A percentile compares a stretch with the other conserved stretches of the same genome.
Evolutionary conservation across 2,888 invertebrate species (phyloP).

Genomic region (Ennomos erosarius): DNA sequence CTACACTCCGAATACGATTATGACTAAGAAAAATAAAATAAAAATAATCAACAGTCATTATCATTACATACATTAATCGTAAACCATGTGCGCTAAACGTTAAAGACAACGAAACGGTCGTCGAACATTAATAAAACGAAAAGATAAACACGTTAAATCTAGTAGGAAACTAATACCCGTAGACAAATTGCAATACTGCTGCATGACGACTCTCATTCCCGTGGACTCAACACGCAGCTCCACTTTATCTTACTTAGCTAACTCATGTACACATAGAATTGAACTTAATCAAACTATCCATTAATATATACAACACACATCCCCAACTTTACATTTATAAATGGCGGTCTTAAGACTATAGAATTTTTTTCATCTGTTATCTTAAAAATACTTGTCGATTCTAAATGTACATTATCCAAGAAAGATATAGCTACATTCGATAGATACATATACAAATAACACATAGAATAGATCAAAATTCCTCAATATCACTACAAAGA

Average conservation of each 20-base stretch:
- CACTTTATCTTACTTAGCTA: conserved; percentile 15
- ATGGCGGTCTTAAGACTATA: conserved; percentile 33
- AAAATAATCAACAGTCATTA: conserved; percentile 82
- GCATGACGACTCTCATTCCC: conserved; percentile 43
- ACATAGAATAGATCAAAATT: conserved; percentile 44
- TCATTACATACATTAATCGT: conserved; percentile 65
- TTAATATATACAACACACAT: conserved; percentile 41
- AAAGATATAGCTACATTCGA: conserved; percentile 53
- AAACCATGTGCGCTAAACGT: conserved; percentile 74
- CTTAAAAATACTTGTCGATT: conserved; percentile 39
- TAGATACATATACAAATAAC: conserved; percentile 48
- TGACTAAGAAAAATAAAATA: conserved; percentile 72
- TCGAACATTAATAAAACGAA: conserved; percentile 65
- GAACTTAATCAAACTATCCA: conserved; percentile 29
- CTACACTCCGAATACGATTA: conserved; percentile 67
- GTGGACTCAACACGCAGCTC: conserved; percentile 19
- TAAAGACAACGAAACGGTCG: conserved; percentile 58
- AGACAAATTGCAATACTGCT: conserved; percentile 78
- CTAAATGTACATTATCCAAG: conserved; percentile 34
- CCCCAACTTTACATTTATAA: conserved; percentile 30
- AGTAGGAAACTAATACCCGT: conserved; percentile 86
- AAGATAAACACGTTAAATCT: conserved; percentile 79
- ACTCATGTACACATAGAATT: conserved; percentile 33
- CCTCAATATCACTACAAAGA: conserved; percentile 42
- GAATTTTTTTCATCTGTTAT: conserved; percentile 25